Evolutionary conservation across 2,797 vertebrate genomes (phyloP), one percentile per base, ranked within the genome.

Genomic region (Enteromius viviparus): DNA sequence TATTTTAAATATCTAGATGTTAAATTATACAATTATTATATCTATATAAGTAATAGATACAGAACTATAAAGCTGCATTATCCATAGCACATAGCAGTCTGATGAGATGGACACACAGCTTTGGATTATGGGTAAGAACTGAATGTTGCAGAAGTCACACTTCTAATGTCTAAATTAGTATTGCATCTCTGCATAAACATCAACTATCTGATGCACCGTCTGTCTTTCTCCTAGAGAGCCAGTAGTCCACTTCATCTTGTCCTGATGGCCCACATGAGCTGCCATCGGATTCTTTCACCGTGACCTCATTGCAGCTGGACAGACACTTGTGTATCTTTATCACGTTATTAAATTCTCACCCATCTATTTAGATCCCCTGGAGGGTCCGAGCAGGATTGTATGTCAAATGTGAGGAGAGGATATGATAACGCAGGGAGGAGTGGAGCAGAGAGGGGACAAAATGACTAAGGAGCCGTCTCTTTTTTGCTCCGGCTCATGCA

Each of bases 331-430:
- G 92, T 94, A 94, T 94, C 94, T 94, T 93, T 93, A 93, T 92
- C 93, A 94, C 91, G 93, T 94, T 95, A 94, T 95, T 94, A 94
- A 93, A 95, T 94, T 94, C 93, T 94, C 91, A 90, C 91, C 88
- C 89, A 86, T 93, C 93, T 94, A 95, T 95, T 94, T 95, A 94
- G 92, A 91, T 92, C 84, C 89, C 76, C 75, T 88, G 89, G 90
- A 91, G 92, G 89, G 87, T 90, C 89, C 90, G 85, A 91, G 87
- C 80, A 86, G 93, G 88, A 89, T 94, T 88, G 32, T 82, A 87
- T 94, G 93, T 93, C 93, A 87, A 77, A 87, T 89, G 90, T 87
- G 89, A 91, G 91, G 88, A 89, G 76, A 90, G 89, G 89, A 89
- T 79, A 75, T 37, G 45, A 58, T 76, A 80, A 62, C 34, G 62